Evolutionary conservation across 1,140 invertebrate genomes (phyloP).

Genomic region (Ridgeia piscesae): DNA sequence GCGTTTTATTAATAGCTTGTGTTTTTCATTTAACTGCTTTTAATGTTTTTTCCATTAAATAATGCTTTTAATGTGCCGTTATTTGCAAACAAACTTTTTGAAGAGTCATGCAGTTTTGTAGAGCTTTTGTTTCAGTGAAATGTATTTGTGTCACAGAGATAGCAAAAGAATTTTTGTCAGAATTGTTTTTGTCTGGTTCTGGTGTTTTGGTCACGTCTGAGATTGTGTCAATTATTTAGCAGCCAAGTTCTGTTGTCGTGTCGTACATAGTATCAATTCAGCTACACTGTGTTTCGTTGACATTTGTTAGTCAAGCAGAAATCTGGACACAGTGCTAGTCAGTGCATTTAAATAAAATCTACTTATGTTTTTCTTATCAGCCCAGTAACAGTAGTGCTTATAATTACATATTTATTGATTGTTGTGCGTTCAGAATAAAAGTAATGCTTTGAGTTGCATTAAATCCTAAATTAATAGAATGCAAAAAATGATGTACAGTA

Average conservation of each 20-base stretch:
- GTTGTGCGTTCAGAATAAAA: too few species aligned
- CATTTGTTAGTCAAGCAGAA: neutral
- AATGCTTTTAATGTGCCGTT: neutral
- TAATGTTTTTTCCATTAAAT: too few species aligned
- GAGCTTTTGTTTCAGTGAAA: neutral
- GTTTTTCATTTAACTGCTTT: neutral
- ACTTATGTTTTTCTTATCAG: neutral
- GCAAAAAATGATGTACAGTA: too few species aligned
- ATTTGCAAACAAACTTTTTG: neutral
- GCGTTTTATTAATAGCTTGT: neutral
- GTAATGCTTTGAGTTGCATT: too few species aligned
- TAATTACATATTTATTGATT: too few species aligned
- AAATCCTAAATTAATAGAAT: too few species aligned
- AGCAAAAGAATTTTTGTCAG: too few species aligned
- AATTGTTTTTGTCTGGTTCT: neutral
- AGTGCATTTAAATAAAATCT: neutral
- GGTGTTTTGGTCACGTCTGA: neutral
- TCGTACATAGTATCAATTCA: neutral
- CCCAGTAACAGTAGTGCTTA: neutral
- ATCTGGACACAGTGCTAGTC: neutral
- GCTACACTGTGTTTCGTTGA: neutral
- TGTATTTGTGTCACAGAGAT: neutral
- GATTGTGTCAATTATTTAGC: neutral
- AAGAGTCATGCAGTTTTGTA: neutral
- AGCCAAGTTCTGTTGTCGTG: neutral